Evolutionary conservation across 2,797 vertebrate species (phyloP).

Genomic region (Nyctibius grandis): DNA sequence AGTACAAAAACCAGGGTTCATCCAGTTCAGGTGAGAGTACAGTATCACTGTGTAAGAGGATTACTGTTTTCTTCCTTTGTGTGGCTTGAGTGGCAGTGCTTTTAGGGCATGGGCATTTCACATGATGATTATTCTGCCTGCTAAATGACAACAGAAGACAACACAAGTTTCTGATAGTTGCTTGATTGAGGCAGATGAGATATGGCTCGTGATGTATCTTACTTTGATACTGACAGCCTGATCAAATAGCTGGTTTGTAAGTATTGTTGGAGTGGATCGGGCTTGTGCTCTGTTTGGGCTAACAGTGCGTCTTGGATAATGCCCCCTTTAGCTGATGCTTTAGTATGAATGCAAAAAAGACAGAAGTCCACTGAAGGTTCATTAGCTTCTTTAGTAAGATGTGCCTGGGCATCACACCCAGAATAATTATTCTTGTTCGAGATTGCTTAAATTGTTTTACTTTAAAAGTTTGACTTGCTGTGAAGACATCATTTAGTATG

Average conservation of each 20-base stretch:
- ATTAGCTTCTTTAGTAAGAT: background rate
- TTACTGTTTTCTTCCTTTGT: background rate
- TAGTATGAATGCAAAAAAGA: background rate
- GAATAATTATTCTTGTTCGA: background rate
- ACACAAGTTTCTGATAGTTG: background rate
- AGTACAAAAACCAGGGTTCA: conserved; percentile 70
- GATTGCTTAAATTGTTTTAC: background rate
- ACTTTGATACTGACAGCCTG: background rate
- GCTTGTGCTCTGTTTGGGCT: background rate
- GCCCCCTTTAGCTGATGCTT: background rate
- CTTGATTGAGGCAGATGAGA: background rate
- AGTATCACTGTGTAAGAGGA: background rate
- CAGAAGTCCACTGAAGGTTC: background rate
- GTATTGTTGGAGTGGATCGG: background rate
- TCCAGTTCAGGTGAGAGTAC: conserved; percentile 72
- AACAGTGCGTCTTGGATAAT: background rate
- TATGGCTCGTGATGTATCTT: background rate
- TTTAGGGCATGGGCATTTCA: background rate
- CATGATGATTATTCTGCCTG: background rate
- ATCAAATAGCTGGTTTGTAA: background rate
- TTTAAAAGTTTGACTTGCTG: background rate
- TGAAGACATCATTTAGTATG: background rate
- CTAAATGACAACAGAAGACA: background rate
- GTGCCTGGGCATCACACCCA: background rate
- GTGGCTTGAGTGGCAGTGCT: background rate